phyloP scores from a whole-genome alignment of 2,797 vertebrate genomes.

The Petrocephalus sullivani region DNA sequence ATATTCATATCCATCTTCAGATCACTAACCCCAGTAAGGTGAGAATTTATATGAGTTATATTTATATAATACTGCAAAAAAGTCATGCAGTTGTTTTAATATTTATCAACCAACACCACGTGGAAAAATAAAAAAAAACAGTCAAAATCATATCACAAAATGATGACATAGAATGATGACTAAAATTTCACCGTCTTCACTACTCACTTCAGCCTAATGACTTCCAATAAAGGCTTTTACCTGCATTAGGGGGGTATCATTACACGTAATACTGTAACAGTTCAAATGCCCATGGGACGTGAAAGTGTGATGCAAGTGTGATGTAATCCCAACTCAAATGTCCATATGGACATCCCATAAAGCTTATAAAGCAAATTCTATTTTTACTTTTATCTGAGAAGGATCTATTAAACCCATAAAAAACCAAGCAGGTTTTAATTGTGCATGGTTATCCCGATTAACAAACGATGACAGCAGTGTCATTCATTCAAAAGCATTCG shows the following conservation, averaged over 20 bases:
- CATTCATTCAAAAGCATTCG: neutral
- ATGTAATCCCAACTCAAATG: neutral
- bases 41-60: neutral
- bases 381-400: neutral
- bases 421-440: neutral
- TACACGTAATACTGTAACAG: neutral
- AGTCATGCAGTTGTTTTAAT: neutral
- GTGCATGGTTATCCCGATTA: neutral
- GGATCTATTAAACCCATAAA: neutral
- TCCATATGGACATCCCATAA: neutral
- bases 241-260: neutral
- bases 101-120: neutral
- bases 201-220: neutral
- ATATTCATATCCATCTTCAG: neutral
- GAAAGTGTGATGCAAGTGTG: constrained; percentile 19
- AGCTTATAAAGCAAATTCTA: neutral
- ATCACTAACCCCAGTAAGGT: neutral
- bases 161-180: neutral
- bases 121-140: neutral
- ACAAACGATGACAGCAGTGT: neutral
- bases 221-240: neutral
- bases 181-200: neutral
- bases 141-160: neutral
- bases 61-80: neutral
- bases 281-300: neutral